A percentile compares a stretch with the other conserved stretches of the same genome.
These are phyloP conservation scores for Smithornis capensis DNA, from an alignment of 2,113 vertebrate genomes.

Conservation along the genomic window DNA sequence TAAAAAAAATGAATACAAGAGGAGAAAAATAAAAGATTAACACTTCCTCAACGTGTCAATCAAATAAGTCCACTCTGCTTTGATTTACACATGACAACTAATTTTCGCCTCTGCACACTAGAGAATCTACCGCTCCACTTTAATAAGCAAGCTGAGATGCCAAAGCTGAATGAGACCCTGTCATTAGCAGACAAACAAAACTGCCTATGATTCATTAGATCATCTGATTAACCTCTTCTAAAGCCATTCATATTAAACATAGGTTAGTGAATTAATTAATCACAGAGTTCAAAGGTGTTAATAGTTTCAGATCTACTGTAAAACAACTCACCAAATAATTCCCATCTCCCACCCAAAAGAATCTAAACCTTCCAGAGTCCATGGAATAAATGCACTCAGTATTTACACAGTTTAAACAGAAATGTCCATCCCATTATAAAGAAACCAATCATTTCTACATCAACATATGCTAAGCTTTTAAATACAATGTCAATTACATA, in stretches of 20 bases:
- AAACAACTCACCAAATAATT: neutral
- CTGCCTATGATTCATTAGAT: neutral
- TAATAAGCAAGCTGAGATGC: neutral
- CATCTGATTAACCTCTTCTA: neutral
- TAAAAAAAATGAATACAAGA: conserved; percentile 49
- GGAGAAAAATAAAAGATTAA: neutral
- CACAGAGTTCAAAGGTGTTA: neutral
- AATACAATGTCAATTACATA: neutral
- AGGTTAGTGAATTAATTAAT: neutral
- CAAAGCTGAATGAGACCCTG: neutral
- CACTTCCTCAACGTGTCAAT: neutral
- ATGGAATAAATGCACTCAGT: neutral
- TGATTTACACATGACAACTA: neutral
- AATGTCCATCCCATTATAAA: neutral
- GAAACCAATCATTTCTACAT: neutral
- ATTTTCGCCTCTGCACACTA: neutral
- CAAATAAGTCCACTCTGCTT: neutral
- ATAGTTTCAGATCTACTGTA: neutral
- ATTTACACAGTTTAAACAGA: neutral
- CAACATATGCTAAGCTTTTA: neutral
- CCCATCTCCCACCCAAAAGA: neutral
- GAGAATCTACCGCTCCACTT: neutral
- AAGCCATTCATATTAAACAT: neutral
- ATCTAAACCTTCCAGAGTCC: neutral
- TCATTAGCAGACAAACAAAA: neutral